These are phyloP conservation scores for Calidris pygmaea DNA, from an alignment of 2,113 vertebrate species.

Conservation along the genomic window DNA sequence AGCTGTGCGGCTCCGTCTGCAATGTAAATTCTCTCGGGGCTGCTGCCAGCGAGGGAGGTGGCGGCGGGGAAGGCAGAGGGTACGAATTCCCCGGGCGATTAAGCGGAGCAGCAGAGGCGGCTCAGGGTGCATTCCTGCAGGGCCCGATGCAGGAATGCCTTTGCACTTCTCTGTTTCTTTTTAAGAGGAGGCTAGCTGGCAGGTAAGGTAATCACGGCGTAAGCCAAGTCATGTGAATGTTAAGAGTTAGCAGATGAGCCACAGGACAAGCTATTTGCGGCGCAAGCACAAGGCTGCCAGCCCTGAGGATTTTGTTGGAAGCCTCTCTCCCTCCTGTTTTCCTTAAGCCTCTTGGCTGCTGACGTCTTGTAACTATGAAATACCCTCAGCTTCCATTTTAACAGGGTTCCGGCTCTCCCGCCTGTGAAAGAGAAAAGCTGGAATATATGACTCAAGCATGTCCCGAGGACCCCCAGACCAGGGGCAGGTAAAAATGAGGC, in stretches of 20 bases:
- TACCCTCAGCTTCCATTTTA: not conserved
- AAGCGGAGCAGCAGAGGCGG: not conserved
- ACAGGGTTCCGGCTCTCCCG: not conserved
- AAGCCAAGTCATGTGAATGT: slow-evolving; percentile 31
- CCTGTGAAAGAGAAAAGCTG: not conserved
- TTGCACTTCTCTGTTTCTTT: not conserved
- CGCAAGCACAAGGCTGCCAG: not conserved
- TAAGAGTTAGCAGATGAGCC: slow-evolving; percentile 36
- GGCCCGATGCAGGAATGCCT: not conserved
- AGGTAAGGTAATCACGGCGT: not conserved
- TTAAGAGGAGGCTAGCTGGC: not conserved
- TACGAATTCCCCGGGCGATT: not conserved
- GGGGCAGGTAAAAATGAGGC: not conserved
- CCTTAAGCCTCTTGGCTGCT: not conserved
- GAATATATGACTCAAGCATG: accelerated
- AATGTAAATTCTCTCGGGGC: not conserved
- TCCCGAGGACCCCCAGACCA: not conserved
- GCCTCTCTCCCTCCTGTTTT: not conserved
- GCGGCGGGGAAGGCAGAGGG: not conserved
- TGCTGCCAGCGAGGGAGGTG: not conserved
- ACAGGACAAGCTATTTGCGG: not conserved
- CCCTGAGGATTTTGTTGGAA: not conserved
- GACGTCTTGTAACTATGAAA: not conserved
- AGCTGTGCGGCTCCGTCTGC: accelerated
- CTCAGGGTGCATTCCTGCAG: not conserved